These are phyloP conservation scores for Apodemus agrarius DNA, from an alignment of 2,797 vertebrate genomes.

Conservation along the genomic window DNA sequence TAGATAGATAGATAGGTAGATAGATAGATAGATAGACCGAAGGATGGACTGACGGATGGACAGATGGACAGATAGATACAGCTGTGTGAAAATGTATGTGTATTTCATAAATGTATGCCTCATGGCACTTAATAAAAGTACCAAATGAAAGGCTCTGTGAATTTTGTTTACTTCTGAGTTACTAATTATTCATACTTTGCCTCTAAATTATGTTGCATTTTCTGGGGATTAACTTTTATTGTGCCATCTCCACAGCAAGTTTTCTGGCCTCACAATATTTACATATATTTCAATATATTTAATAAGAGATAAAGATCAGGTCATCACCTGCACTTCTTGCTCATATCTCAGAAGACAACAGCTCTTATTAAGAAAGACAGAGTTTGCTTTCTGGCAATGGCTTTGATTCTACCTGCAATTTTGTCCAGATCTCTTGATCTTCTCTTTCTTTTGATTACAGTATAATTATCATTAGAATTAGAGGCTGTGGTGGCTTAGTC, in stretches of 20 bases:
- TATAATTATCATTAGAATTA: conserved; percentile 46
- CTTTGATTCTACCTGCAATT: conserved; percentile 11
- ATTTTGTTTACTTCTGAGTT: conserved; percentile 39
- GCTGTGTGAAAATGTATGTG: not conserved
- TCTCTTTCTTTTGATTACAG: conserved; percentile 52
- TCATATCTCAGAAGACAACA: conserved; percentile 3
- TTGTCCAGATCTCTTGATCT: not conserved
- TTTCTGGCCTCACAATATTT: conserved; percentile 33
- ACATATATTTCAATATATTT: conserved; percentile 59
- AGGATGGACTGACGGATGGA: too few species aligned
- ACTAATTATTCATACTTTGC: conserved; percentile 34
- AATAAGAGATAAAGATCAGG: conserved; percentile 57
- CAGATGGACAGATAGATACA: not conserved
- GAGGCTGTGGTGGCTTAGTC: not conserved
- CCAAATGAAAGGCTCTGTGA: conserved; percentile 21
- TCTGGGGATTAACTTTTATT: conserved; percentile 25
- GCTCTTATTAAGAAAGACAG: not conserved
- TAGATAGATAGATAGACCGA: too few species aligned
- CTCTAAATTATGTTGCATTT: not conserved
- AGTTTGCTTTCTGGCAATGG: not conserved
- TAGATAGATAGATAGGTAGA: too few species aligned
- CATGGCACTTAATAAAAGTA: conserved; percentile 28
- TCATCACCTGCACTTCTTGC: not conserved
- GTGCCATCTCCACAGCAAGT: not conserved
- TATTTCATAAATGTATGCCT: conserved; percentile 50